Conservation (phyloP, 53 echinoderm and acorn worm genomes). For the Mesocentrotus franciscanus region DNA sequence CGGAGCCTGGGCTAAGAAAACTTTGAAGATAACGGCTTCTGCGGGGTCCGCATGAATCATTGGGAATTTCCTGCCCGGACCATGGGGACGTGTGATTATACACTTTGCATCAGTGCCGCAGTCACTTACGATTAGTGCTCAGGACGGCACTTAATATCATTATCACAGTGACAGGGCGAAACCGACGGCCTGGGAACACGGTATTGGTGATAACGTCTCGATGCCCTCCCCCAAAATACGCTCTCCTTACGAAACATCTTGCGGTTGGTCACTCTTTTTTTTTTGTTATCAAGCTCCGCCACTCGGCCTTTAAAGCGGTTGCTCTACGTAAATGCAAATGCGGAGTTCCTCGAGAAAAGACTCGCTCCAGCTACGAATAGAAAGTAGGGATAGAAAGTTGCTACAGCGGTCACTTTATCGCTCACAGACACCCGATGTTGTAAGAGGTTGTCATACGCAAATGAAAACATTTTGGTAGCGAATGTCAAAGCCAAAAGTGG, state of each 20-base stretch:
- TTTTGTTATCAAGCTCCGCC: slow-evolving; percentile 23
- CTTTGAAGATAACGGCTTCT: slow-evolving; percentile 55
- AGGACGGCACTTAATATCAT: slow-evolving; percentile 56
- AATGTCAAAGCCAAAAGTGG: slow-evolving; percentile 21
- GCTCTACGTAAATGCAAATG: slow-evolving; percentile 27
- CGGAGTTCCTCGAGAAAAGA: background rate
- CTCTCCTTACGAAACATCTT: slow-evolving; percentile 9
- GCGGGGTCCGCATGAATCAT: slow-evolving; percentile 61
- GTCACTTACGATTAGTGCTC: slow-evolving; percentile 47
- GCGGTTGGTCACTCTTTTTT: slow-evolving; percentile 12
- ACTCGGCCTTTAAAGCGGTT: slow-evolving; percentile 5
- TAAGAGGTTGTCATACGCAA: slow-evolving; percentile 33
- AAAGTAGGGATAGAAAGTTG: slow-evolving; percentile 12
- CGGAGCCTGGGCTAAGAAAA: slow-evolving; percentile 65
- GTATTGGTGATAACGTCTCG: slow-evolving; percentile 40
- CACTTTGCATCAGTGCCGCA: slow-evolving; percentile 7
- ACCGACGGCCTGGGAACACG: background rate
- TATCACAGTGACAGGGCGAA: slow-evolving; percentile 51
- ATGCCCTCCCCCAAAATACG: slow-evolving; percentile 13
- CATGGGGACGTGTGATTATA: slow-evolving; percentile 60
- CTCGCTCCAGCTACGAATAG: slow-evolving; percentile 1
- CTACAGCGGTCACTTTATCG: slow-evolving; percentile 34
- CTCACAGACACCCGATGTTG: background rate
- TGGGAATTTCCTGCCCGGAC: slow-evolving; percentile 62
- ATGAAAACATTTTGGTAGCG: slow-evolving; percentile 38